Conservation (phyloP, 35 echinoderm and acorn worm genomes). For the Antedon bifida region DNA sequence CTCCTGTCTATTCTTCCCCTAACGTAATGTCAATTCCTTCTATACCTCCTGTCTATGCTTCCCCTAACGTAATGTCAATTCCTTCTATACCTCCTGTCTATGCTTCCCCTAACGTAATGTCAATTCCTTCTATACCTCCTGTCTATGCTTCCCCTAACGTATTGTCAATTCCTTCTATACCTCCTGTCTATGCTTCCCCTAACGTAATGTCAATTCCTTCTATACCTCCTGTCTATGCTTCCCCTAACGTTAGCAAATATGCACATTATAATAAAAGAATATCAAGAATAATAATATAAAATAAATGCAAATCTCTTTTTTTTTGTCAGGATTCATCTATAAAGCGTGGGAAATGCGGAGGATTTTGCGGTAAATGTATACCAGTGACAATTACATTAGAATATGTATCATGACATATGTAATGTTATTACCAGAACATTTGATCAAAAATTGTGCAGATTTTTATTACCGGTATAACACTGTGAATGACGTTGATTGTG, state of each 20-base stretch:
- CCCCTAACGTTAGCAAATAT: background rate
- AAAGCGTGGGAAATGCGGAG: constrained; percentile 66
- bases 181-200: background rate
- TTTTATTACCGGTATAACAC: no score
- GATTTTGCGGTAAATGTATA: constrained; percentile 81
- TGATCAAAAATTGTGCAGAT: no score
- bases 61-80: no score
- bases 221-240: background rate
- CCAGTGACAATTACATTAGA: constrained; percentile 50
- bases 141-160: no score
- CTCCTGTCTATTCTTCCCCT: background rate
- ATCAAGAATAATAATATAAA: no score
- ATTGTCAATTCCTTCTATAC: background rate
- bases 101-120: no score
- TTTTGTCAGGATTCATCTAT: constrained; percentile 3
- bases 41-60: background rate
- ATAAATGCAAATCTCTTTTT: background rate
- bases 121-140: background rate
- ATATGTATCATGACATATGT: constrained; percentile 14
- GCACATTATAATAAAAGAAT: no score
- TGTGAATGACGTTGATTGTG: no score
- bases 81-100: background rate
- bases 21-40: no score
- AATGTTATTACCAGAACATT: no score
- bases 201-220: no score